Conservation (phyloP, 2,888 invertebrate genomes). For the Heliconius sara region DNA sequence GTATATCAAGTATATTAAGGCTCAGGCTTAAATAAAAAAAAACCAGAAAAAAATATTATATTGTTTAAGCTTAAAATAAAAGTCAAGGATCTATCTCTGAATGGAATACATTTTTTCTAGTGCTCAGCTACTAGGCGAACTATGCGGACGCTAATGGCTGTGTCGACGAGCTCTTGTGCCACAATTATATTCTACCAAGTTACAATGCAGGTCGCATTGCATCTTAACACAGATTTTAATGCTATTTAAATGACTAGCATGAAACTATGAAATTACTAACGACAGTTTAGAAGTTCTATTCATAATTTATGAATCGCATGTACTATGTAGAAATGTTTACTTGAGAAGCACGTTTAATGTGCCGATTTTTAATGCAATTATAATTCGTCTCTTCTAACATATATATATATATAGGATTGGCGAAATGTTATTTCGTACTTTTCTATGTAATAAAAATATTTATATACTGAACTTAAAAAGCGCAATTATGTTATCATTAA, state of each 20-base stretch:
- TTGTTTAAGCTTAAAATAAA: background rate
- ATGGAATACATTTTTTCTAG: conserved; percentile 19
- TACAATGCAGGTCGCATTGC: conserved; percentile 20
- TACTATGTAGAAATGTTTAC: background rate
- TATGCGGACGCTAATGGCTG: conserved; percentile 9
- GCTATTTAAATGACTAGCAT: conserved; percentile 13
- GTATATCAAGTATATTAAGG: too few species aligned
- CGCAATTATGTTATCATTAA: too few species aligned
- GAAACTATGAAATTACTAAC: conserved; percentile 10
- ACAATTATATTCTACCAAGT: conserved; percentile 19
- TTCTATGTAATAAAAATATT: too few species aligned
- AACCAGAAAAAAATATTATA: background rate
- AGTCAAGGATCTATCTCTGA: conserved; percentile 3
- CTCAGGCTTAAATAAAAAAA: background rate
- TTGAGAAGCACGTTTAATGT: background rate
- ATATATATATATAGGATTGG: too few species aligned
- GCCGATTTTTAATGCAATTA: background rate
- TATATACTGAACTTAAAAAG: too few species aligned
- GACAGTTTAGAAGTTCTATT: conserved; percentile 16
- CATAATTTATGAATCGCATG: conserved; percentile 17
- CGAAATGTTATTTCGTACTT: too few species aligned
- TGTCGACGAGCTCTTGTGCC: conserved; percentile 20
- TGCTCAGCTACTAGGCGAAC: background rate
- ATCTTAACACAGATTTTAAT: conserved; percentile 23
- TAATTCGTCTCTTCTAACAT: too few species aligned